phyloP scores from a whole-genome alignment of 2,113 vertebrate genomes.

The Thalassarche chlororhynchos region DNA sequence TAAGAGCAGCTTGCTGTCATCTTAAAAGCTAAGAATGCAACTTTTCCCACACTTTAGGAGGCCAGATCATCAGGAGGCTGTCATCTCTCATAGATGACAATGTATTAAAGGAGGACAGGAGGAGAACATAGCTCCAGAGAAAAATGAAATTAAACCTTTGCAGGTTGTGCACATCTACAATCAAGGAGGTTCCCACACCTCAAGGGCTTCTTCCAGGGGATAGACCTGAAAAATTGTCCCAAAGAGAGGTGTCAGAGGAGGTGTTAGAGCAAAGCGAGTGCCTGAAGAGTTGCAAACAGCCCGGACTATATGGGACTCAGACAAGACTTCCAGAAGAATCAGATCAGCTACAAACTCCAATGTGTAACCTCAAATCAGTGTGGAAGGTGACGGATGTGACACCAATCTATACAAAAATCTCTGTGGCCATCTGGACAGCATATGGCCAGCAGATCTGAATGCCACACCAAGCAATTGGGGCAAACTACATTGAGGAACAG shows the following conservation, averaged over 20 bases:
- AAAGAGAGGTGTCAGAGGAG: not conserved
- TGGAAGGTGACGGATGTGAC: not conserved
- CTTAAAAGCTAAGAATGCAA: not conserved
- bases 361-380: not conserved
- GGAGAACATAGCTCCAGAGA: not conserved
- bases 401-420: not conserved
- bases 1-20: not conserved
- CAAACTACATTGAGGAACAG: not conserved
- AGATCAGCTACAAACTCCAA: not conserved
- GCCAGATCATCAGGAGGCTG: not conserved
- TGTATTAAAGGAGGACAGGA: not conserved
- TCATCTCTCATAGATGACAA: not conserved
- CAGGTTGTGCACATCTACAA: not conserved
- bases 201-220: not conserved
- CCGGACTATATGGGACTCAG: not conserved
- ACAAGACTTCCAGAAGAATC: not conserved
- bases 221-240: not conserved
- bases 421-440: not conserved
- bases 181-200: not conserved
- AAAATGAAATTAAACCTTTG: not conserved
- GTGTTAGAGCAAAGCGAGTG: not conserved
- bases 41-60: not conserved
- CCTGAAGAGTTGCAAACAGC: not conserved
- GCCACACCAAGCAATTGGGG: not conserved
- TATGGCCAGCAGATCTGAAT: rapidly evolving